These are phyloP conservation scores for Protonibea diacanthus DNA, from an alignment of 2,797 vertebrate genomes.

Conservation along the genomic window DNA sequence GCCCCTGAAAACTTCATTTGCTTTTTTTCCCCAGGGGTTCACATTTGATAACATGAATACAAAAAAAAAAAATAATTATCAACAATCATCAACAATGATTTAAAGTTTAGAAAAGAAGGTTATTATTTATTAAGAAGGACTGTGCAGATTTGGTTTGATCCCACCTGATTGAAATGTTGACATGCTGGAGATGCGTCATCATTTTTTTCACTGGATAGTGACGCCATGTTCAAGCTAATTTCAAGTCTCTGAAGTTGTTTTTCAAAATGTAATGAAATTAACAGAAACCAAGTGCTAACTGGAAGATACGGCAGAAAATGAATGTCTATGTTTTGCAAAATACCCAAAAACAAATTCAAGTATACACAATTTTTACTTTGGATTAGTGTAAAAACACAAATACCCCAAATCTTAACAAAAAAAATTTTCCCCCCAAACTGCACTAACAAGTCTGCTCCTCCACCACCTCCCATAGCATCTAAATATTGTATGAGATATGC, in stretches of 20 bases:
- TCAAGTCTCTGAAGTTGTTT: neutral
- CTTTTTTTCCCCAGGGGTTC: neutral
- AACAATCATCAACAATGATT: neutral
- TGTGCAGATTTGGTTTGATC: too few relatives aligned
- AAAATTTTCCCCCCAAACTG: neutral
- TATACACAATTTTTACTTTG: neutral
- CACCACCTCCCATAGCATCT: conserved; percentile 1
- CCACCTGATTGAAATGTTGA: neutral
- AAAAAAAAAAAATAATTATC: neutral
- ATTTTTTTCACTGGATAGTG: neutral
- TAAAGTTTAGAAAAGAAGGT: neutral
- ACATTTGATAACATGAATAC: neutral
- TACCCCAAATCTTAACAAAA: neutral
- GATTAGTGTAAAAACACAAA: neutral
- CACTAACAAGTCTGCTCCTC: conserved; percentile 5
- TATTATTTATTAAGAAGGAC: neutral
- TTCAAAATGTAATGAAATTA: neutral
- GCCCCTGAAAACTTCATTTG: neutral
- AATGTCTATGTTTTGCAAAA: neutral
- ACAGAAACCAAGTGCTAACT: neutral
- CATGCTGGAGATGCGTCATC: neutral
- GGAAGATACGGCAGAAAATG: neutral
- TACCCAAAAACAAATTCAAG: neutral
- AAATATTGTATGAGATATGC: conserved; percentile 40
- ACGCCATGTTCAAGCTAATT: neutral